Base-by-base conservation (phyloP, 2,888 invertebrate species). In the Epsilonema sp. region DNA sequence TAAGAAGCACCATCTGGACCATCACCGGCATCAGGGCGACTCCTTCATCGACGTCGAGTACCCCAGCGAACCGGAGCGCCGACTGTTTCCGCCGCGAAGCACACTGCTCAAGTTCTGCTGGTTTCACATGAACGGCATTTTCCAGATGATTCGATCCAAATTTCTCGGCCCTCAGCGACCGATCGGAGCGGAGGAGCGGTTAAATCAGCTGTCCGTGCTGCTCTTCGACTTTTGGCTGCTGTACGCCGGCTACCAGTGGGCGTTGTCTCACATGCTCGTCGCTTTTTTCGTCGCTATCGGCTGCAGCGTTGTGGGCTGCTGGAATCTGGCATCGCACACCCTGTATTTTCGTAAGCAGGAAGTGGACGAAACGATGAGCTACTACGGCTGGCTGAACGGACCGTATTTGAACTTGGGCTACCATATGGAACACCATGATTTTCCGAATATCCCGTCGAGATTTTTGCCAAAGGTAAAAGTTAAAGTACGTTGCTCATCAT, bases 361-460 rank as follows among this genome's bases (percentile, higher is more conserved):
- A n/a, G n/a, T n/a, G n/a, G 61, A 63, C 41, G 65, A 64, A 3
- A 67, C 67, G 1, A 57, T 59, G 45, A 63, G 64, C 16, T 67
- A 67, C 52, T 67, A 67, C 50, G 67, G 67, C 19, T 63, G 65
- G 2, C 54, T 66, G 8, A 67, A 67, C 53, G 56, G 57, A 37
- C 56, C 66, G 1, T 45, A 44, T 22, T 65, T 65, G 49, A 66
- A 67, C 51, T 64, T 66, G 1, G 66, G 66, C 1, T 65, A 66
- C 45, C 66, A 66, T 51, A 61, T 64, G 22, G 66, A 66, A 48
- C 66, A 66, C 46, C 67, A 67, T 48, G 67, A 67, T 49, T 67
- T 67, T 52, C 67, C 67, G 0, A 65, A 66, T 52, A 62, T 67
- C n/a, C 62, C 67, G 0, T 64, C 62, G 48, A 56, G 55, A 26